phyloP scores from a whole-genome alignment of 2,113 vertebrate species.

The Psammodynastes pulverulentus region DNA sequence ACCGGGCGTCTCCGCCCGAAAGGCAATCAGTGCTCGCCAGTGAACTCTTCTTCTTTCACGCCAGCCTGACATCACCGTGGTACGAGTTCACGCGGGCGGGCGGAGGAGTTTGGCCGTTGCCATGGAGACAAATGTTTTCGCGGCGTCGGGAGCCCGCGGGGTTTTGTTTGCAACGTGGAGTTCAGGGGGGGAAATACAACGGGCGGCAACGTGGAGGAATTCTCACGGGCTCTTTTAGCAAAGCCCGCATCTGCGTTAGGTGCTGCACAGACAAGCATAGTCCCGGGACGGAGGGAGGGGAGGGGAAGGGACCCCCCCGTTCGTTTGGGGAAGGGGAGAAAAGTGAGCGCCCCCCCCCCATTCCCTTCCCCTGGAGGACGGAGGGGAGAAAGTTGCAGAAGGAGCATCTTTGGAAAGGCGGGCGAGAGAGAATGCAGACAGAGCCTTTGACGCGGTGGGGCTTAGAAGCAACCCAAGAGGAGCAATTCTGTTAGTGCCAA shows the following conservation, averaged over 20 bases:
- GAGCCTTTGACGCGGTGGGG: background rate
- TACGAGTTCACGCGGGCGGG: background rate
- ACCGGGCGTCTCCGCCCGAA: conserved; percentile 47
- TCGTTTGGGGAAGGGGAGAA: background rate
- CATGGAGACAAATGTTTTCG: background rate
- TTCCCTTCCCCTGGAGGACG: background rate
- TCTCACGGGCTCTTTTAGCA: background rate
- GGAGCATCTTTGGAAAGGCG: background rate
- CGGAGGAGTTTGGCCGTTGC: background rate
- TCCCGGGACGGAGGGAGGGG: background rate
- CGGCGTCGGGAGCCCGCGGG: background rate
- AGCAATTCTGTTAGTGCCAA: background rate
- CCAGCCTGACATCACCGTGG: background rate
- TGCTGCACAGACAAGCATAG: background rate
- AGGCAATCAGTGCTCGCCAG: background rate
- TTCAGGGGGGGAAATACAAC: background rate
- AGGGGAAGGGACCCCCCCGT: background rate
- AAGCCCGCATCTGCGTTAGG: background rate
- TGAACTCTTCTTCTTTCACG: background rate
- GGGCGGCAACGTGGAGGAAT: background rate
- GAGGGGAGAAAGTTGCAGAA: background rate
- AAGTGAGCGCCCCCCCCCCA: background rate
- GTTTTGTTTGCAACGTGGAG: background rate
- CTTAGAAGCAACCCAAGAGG: background rate
- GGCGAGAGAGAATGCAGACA: background rate